Base-by-base conservation (phyloP, 2,888 invertebrate species). In the Agrotis exclamationis region DNA sequence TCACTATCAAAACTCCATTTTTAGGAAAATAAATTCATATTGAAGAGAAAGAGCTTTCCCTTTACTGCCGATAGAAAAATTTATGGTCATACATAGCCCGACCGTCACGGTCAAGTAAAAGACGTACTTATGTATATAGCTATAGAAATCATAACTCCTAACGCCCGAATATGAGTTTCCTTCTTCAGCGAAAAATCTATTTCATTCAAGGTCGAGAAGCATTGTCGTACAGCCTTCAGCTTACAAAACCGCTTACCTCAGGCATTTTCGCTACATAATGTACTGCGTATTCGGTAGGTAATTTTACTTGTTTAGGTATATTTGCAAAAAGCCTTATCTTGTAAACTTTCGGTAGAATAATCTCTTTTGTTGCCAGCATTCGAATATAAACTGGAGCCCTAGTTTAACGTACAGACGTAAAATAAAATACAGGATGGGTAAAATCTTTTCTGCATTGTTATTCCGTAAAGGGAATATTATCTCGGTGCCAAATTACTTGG, bases 261-360 rank as follows among this genome's bases (percentile, higher is more conserved):
- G 57, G 54, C 53, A 80, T 71, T 66, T 66, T 77, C 28, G 28
- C 45, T 22, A 57, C 24, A 69, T 58, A 74, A 74, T 72, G 58
- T 72, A 70, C 65, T 70, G 24, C 54, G 58, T 56, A 70, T 71
- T 73, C 62, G 45, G 65, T 66, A 62, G 45, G 65, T 70, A 62
- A 79, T 74, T 74, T 72, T 70, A 76, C 74, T 56, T 56, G 54
- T 57, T 66, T 68, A 74, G 47, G 48, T 70, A 63, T 58, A 75
- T 77, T 68, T 72, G 57, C 62, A 83, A 78, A 83, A 76, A 82
- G 78, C 63, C 58, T 74, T 78, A 78, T 73, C 74, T 68, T 80
- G 73, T 80, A 64, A 76, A 74, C 47, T 76, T 76, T 66, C 47
- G 51, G 53, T 28, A 54, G 22, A 71, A 79, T 82, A 82, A 74